Percentiles rank a stretch among this genome's conserved stretches.
Evolutionary conservation across 2,888 invertebrate genomes (phyloP).

Genomic region (Acanthosepion pharaonis): DNA sequence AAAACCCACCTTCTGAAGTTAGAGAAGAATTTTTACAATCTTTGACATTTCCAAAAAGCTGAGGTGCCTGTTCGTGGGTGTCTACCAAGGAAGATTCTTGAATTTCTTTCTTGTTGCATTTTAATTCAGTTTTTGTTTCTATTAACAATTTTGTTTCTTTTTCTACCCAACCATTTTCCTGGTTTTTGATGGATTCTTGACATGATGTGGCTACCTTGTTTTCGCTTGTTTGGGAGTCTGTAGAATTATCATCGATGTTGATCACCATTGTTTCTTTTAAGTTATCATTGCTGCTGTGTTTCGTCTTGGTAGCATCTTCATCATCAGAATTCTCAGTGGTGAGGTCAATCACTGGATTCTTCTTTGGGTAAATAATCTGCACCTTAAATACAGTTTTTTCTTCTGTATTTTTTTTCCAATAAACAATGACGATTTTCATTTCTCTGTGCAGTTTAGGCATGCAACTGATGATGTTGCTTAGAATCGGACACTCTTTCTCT

Average conservation of each 20-base stretch:
- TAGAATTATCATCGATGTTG: not conserved
- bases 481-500: not conserved
- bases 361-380: not conserved
- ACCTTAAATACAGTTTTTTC: not conserved
- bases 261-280: not conserved
- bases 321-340: not conserved
- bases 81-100: not conserved
- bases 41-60: not conserved
- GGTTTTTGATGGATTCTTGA: not conserved
- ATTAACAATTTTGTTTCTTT: not conserved
- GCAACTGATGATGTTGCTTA: not conserved
- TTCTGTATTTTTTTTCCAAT: not conserved
- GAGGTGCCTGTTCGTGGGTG: not conserved
- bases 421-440: not conserved
- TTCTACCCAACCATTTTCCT: not conserved
- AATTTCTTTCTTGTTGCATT: not conserved
- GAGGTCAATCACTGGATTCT: not conserved
- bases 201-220: no score
- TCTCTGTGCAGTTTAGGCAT: not conserved
- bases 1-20: not conserved
- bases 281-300: not conserved
- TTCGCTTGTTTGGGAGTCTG: not conserved
- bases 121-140: not conserved
- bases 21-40: not conserved
- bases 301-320: not conserved